These are phyloP conservation scores for Sander vitreus DNA, from an alignment of 2,113 vertebrate species.

Conservation along the genomic window DNA sequence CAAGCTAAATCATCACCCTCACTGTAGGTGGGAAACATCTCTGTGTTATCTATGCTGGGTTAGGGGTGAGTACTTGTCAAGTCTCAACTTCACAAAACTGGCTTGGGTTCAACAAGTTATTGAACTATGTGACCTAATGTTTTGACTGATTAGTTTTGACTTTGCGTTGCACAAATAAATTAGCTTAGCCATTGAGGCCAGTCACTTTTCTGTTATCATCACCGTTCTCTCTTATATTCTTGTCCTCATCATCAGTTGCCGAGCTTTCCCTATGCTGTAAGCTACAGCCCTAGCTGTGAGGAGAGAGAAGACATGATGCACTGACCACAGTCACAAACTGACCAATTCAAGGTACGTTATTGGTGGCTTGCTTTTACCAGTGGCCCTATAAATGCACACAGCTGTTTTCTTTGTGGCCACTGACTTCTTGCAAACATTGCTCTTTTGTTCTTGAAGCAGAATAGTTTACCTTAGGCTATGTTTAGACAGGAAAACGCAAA, in stretches of 20 bases:
- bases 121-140: not conserved
- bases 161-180: not conserved
- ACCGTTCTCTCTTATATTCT: not conserved
- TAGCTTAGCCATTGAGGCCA: not conserved
- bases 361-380: not conserved
- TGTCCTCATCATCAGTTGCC: not conserved
- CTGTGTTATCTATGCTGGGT: not conserved
- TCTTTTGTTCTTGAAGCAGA: not conserved
- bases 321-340: not conserved
- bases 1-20: not conserved
- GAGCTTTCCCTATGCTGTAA: not conserved
- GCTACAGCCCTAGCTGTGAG: not conserved
- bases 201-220: not conserved
- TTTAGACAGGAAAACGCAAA: too few species aligned
- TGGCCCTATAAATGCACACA: not conserved
- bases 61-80: not conserved
- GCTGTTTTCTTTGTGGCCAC: not conserved
- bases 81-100: not conserved
- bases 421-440: not conserved
- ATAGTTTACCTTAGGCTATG: not conserved
- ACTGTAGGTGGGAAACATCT: not conserved
- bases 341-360: constrained; percentile 7
- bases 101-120: not conserved
- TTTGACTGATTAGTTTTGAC: not conserved
- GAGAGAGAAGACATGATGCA: not conserved